These are phyloP conservation scores for Yponomeuta cagnagella DNA, from an alignment of 2,888 invertebrate species.

Conservation along the genomic window DNA sequence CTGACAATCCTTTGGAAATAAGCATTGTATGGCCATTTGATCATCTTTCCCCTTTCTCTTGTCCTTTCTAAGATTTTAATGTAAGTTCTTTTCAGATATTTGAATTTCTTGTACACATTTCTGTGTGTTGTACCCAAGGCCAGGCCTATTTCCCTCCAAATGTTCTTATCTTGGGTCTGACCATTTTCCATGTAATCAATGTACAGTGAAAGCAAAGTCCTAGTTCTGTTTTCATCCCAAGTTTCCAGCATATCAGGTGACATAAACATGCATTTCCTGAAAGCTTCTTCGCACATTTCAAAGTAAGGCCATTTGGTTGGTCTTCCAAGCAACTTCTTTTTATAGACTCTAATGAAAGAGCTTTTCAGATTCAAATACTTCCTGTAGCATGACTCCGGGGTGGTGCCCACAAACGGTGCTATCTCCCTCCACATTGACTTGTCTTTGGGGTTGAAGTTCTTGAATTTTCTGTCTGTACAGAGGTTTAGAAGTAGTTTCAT, in stretches of 20 bases:
- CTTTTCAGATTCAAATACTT: conserved; percentile 57
- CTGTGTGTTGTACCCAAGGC: conserved; percentile 54
- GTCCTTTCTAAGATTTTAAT: conserved; percentile 52
- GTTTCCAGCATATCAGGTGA: conserved; percentile 45
- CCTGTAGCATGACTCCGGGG: conserved; percentile 51
- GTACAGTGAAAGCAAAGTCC: conserved; percentile 49
- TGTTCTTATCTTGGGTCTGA: conserved; percentile 49
- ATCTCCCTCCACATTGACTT: conserved; percentile 50
- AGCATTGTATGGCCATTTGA: conserved; percentile 57
- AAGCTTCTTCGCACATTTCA: conserved; percentile 56
- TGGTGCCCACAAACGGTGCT: conserved; percentile 43
- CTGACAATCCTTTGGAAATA: conserved; percentile 64
- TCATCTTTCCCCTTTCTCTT: conserved; percentile 44
- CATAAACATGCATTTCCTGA: conserved; percentile 53
- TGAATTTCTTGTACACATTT: conserved; percentile 65
- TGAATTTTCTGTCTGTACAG: conserved; percentile 47
- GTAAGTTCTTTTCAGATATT: conserved; percentile 61
- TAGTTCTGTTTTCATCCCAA: conserved; percentile 60
- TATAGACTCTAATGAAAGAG: conserved; percentile 59
- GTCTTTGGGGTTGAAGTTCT: conserved; percentile 34
- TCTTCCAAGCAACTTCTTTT: conserved; percentile 55
- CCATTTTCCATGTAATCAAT: conserved; percentile 52
- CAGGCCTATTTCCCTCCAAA: conserved; percentile 62
- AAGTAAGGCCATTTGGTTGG: conserved; percentile 65
- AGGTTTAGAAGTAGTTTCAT: conserved; percentile 50